Percentiles rank a stretch among this genome's conserved stretches.
Conservation (phyloP, 2,888 invertebrate species). For the Xestoiulus laeticollis region DNA sequence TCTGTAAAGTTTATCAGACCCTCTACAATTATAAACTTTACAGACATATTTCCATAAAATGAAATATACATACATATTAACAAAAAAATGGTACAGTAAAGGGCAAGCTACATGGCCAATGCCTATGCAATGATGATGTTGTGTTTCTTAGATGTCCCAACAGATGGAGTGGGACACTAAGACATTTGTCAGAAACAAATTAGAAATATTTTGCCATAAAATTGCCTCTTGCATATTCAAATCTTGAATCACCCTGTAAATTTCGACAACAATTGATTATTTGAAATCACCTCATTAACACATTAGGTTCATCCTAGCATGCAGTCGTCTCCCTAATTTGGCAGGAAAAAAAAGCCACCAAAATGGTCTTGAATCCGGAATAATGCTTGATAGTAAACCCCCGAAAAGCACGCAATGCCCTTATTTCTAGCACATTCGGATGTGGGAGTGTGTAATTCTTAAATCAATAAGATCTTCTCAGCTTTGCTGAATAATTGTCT, state of each 20-base stretch:
- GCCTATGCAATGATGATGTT: too few species aligned
- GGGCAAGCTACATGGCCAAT: too few species aligned
- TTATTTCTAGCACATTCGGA: not conserved
- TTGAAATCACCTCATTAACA: not conserved
- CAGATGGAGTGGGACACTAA: too few species aligned
- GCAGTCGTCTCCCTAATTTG: not conserved
- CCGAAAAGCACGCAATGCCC: not conserved
- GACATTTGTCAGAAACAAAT: too few species aligned
- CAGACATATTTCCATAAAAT: too few species aligned
- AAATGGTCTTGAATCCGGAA: not conserved
- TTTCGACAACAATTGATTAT: not conserved
- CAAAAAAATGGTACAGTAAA: too few species aligned
- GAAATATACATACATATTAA: too few species aligned
- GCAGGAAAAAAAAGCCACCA: not conserved
- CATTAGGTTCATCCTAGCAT: not conserved
- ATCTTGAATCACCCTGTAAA: not conserved
- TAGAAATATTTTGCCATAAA: too few species aligned
- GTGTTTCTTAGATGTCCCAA: too few species aligned
- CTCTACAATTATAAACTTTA: too few species aligned
- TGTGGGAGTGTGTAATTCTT: not conserved
- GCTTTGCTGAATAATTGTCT: not conserved
- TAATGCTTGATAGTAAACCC: not conserved
- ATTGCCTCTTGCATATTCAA: too few species aligned
- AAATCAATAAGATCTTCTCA: not conserved
- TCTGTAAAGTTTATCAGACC: too few species aligned